Evolutionary conservation across 2,797 vertebrate genomes (phyloP).

Genomic region (Chelmon rostratus): DNA sequence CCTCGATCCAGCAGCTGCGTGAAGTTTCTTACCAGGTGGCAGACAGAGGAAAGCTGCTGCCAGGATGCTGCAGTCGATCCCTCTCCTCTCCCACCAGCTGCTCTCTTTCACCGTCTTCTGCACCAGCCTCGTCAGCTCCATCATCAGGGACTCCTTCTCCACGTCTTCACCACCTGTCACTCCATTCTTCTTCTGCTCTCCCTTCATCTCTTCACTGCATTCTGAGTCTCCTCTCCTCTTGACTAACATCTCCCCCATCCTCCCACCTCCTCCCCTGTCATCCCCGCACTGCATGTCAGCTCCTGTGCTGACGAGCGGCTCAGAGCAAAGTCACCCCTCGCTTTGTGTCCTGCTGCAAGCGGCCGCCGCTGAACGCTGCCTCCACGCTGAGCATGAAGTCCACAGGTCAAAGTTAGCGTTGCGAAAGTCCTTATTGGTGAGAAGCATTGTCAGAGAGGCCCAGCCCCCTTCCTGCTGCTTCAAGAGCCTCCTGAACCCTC

Average conservation of each 20-base stretch:
- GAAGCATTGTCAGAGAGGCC: slow-evolving; percentile 48
- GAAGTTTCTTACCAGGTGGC: slow-evolving; percentile 84
- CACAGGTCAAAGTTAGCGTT: slow-evolving; percentile 55
- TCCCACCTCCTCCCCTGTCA: neutral
- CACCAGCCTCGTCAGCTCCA: slow-evolving; percentile 89
- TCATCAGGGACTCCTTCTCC: slow-evolving; percentile 87
- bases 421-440: slow-evolving; percentile 31
- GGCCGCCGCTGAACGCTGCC: neutral
- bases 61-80: slow-evolving; percentile 90
- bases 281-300: slow-evolving; percentile 64
- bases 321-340: slow-evolving; percentile 4
- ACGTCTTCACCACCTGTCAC: neutral
- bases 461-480: slow-evolving; percentile 51
- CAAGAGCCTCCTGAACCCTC: slow-evolving; percentile 31
- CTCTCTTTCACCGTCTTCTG: slow-evolving; percentile 87
- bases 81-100: slow-evolving; percentile 95
- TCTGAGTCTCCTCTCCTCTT: slow-evolving; percentile 12
- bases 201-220: neutral
- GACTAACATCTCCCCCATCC: slow-evolving; percentile 15
- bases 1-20: too few relatives aligned
- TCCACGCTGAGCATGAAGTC: slow-evolving; percentile 29
- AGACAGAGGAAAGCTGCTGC: slow-evolving; percentile 85
- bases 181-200: neutral
- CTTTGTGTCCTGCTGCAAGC: neutral
- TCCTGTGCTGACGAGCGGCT: slow-evolving; percentile 12